Evolutionary conservation across 2,113 vertebrate species (phyloP), one percentile per base, ranked within the genome.

Genomic region (Hiodon alosoides): DNA sequence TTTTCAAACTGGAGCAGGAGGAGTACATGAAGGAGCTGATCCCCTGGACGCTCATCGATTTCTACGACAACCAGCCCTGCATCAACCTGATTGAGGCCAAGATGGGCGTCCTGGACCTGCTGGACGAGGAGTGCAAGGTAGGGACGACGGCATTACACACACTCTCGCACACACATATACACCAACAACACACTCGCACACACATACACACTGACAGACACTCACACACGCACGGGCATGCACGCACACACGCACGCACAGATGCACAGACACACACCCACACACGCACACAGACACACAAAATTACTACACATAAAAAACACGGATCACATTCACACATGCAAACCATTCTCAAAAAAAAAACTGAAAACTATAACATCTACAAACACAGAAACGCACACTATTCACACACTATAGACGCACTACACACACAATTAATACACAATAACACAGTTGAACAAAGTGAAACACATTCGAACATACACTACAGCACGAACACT

Each of bases 11-110:
- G 85, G 97, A 99, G 82, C 97, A 99, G 83, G 97, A 99, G 74
- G 97, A 99, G 81, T 99, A 99, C 78, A 98, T 99, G 97, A 96
- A 92, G 83, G 97, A 99, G 85, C 92, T 98, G 90, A 99, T 99
- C 80, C 97, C 97, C 0, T 99, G 97, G 97, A 98, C 97, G 67
- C 91, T 99, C 79, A 99, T 99, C 52, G 97, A 99, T 87, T 99
- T 99, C 85, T 99, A 99, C 0, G 97, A 99, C 88, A 99, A 99
- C 89, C 97, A 99, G 83, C 97, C 97, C 13, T 99, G 97, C 85
- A 99, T 99, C 83, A 98, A 99, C 84, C 95, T 99, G 79, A 99
- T 99, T 84, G 97, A 99, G 77, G 94, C 96, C 78, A 98, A 98
- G 90, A 87, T 99, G 91, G 97, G 97, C 11, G 70, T 98, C 87